Evolutionary conservation across 2,797 vertebrate species (phyloP).

Genomic region (Galago senegalensis): DNA sequence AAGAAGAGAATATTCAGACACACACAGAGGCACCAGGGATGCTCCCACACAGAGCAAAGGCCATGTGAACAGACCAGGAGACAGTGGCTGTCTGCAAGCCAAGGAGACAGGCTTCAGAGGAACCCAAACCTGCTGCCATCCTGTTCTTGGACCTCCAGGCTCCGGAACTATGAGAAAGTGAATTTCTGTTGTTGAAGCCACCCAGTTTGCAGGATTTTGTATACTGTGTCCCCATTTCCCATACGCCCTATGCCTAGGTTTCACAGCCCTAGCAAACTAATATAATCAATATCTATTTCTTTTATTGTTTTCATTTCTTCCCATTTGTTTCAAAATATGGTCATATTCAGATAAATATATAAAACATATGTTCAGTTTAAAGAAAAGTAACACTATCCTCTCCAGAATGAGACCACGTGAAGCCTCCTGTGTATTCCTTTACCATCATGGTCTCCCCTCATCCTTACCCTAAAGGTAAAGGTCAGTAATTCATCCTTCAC

Average conservation of each 20-base stretch:
- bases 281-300: neutral
- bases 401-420: neutral
- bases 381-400: neutral
- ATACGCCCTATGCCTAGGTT: no score
- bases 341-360: neutral
- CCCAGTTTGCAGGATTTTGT: neutral
- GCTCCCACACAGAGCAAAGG: neutral
- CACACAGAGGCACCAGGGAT: neutral
- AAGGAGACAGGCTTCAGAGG: neutral
- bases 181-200: neutral
- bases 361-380: neutral
- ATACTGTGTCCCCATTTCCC: no score
- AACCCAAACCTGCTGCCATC: neutral
- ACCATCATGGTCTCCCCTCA: neutral
- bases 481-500: neutral
- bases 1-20: neutral
- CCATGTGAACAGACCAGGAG: neutral
- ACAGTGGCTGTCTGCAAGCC: neutral
- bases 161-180: neutral
- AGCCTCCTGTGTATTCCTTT: neutral
- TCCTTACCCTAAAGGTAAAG: neutral
- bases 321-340: neutral
- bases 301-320: slow-evolving; percentile 6
- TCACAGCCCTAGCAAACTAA: neutral
- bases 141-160: neutral